Evolutionary conservation across 1,140 invertebrate species (phyloP), one percentile per base, ranked within the genome.

Genomic region (Eubasilissa regina): DNA sequence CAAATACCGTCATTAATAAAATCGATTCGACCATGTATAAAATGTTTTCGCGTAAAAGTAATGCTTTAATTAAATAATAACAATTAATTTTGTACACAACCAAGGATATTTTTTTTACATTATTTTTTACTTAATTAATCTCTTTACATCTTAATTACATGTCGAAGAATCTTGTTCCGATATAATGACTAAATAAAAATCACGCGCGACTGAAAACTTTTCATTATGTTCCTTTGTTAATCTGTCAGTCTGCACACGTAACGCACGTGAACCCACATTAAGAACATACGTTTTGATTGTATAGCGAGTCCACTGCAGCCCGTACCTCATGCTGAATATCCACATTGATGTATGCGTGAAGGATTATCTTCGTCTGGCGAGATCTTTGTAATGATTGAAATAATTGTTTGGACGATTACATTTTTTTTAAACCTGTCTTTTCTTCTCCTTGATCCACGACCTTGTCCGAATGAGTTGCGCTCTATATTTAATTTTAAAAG

Each of bases 321-420:
- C 17, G 8, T 0, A 58, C n/a, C 53, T 56, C 19, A 17, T 3
- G 17, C n/a, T 3, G n/a, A 21, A 58, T 58, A 21, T 35, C 25
- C 25, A 6, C 25, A 6, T 6, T 1, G 9, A 58, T 58, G 15
- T 58, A 58, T 19, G 10, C 55, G 12, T 21, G 53, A 58, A 58
- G 55, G 55, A 19, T 58, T 15, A 58, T 58, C 17, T 21, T 58
- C 7, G 17, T 58, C 0, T 58, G 19, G 8, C 60, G 8, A 64
- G 60, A 25, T 3, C 60, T 64, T 64, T 43, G 60, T n/a, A 25
- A 64, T 64, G 25, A 43, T 64, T 25, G 21, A 9, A 64, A 35
- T 64, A 64, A 35, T 64, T 35, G 60, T 64, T 64, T 25, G 13
- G 11, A 35, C 35, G 60, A 64, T 64, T 64, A 25, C 10, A n/a